These are phyloP conservation scores for Leistus spinibarbis DNA, from an alignment of 2,888 invertebrate species.

Conservation along the genomic window DNA sequence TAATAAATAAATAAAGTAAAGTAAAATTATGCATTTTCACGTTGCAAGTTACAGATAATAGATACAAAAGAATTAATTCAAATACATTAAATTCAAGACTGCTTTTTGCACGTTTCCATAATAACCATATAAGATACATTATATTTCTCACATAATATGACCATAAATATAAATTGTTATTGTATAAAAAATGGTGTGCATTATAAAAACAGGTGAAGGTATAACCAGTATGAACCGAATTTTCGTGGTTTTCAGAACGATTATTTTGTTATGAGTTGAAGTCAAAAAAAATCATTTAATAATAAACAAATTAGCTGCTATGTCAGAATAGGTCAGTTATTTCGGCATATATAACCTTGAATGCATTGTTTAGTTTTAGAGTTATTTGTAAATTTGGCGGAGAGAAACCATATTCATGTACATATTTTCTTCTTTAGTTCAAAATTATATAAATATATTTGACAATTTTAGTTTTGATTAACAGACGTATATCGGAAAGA, in stretches of 20 bases:
- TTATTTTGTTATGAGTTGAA: not conserved
- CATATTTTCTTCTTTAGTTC: too few relatives aligned
- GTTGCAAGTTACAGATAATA: too few relatives aligned
- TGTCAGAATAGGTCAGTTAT: not conserved
- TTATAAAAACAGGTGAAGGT: not conserved
- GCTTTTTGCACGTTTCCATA: not conserved
- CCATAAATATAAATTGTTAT: not conserved
- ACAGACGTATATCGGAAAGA: too few relatives aligned
- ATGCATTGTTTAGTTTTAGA: too few relatives aligned
- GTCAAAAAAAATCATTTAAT: not conserved
- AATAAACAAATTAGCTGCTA: not conserved
- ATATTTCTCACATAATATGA: not conserved
- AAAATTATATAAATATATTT: too few relatives aligned
- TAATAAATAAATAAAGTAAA: too few relatives aligned
- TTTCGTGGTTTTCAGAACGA: not conserved
- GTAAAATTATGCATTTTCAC: too few relatives aligned
- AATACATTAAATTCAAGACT: not conserved
- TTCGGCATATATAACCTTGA: too few relatives aligned
- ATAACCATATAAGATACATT: not conserved
- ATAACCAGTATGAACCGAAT: not conserved
- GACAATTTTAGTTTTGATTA: too few relatives aligned
- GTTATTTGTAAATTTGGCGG: too few relatives aligned
- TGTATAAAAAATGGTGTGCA: not conserved
- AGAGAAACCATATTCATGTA: too few relatives aligned
- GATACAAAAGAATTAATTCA: not conserved